These are phyloP conservation scores for Drosophila micromelanica DNA, from an alignment of 1,140 invertebrate genomes.

Conservation along the genomic window DNA sequence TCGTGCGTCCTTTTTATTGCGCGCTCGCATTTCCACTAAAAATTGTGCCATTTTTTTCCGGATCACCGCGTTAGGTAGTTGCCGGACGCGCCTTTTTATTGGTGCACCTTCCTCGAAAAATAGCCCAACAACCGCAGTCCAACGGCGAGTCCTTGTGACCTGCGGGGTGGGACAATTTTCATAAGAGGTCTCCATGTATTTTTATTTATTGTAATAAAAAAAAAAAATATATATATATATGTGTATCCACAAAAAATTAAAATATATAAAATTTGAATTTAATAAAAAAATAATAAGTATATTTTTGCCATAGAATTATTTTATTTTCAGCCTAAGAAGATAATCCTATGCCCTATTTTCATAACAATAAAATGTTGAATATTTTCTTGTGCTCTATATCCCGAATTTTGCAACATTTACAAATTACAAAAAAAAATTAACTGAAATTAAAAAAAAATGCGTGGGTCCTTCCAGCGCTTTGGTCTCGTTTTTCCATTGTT, in stretches of 20 bases:
- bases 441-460: conserved; percentile 22
- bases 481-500: conserved; percentile 47
- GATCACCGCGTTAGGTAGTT: conserved; percentile 28
- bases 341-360: no score
- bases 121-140: conserved; percentile 32
- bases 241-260: background rate
- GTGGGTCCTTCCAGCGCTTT: conserved; percentile 46
- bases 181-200: background rate
- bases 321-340: no score
- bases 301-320: no score
- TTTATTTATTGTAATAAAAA: background rate
- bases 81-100: conserved; percentile 76
- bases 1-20: conserved; percentile 58
- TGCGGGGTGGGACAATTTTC: background rate
- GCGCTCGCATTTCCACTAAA: conserved; percentile 80
- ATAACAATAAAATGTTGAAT: no score
- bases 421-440: conserved; percentile 26
- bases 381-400: no score
- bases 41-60: conserved; percentile 61
- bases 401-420: conserved; percentile 16
- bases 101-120: conserved; percentile 70
- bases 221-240: background rate
- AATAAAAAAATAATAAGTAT: no score
- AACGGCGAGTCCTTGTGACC: conserved; percentile 27
- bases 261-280: background rate